A percentile compares a stretch with the other conserved stretches of the same genome.
These are phyloP conservation scores for Planiliza haematocheilus DNA, from an alignment of 2,113 vertebrate genomes.

Conservation along the genomic window DNA sequence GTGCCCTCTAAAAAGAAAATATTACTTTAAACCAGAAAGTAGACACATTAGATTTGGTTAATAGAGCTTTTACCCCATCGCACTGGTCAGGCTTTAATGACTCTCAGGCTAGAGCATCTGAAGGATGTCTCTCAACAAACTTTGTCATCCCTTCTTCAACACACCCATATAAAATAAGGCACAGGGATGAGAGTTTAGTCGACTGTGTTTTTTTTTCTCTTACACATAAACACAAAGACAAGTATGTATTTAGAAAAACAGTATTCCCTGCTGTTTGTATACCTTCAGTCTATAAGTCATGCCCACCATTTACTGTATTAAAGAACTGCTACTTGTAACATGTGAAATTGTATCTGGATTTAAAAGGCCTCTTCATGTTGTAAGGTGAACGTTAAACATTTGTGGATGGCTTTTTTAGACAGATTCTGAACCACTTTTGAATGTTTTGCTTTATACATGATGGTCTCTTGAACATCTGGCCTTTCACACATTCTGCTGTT, in stretches of 20 bases:
- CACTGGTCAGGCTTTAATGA: conserved; percentile 16
- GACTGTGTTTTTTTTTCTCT: neutral
- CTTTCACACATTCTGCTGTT: too few species aligned
- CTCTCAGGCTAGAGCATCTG: conserved; percentile 14
- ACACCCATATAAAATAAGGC: neutral
- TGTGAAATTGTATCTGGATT: neutral
- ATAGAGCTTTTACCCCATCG: conserved; percentile 40
- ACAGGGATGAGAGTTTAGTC: neutral
- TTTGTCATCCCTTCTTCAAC: conserved; percentile 9
- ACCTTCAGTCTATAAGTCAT: neutral
- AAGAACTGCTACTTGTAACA: neutral
- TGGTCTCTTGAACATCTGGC: neutral
- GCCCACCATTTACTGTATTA: neutral
- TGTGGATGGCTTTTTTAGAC: neutral
- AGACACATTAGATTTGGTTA: conserved; percentile 56
- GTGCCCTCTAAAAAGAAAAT: conserved; percentile 43
- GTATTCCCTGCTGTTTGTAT: neutral
- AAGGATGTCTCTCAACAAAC: conserved; percentile 11
- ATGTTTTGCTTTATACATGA: neutral
- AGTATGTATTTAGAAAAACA: neutral
- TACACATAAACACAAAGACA: neutral
- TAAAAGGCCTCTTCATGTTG: neutral
- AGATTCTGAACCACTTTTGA: neutral
- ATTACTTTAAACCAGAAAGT: conserved; percentile 42
- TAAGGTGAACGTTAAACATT: neutral